Evolutionary conservation across 2,888 invertebrate genomes (phyloP).

Genomic region (Pyrrhia umbra): DNA sequence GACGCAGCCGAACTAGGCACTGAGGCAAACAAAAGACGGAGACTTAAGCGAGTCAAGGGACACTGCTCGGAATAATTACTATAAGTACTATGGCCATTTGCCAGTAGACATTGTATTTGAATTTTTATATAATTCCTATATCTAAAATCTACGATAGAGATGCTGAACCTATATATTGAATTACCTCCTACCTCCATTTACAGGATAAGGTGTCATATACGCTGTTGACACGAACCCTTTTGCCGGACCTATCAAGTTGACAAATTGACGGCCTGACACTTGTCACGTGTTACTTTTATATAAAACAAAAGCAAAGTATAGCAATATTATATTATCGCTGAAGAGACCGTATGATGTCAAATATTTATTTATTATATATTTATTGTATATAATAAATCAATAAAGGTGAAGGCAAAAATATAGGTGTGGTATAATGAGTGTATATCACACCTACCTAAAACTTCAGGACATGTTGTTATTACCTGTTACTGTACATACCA

Average conservation of each 20-base stretch:
- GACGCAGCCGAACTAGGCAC: slow-evolving; percentile 25
- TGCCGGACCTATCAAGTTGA: slow-evolving; percentile 32
- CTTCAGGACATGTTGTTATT: too few relatives aligned
- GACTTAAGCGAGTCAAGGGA: slow-evolving; percentile 19
- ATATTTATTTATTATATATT: too few relatives aligned
- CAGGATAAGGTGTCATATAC: slow-evolving; percentile 3
- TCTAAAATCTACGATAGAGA: too few relatives aligned
- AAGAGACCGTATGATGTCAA: too few relatives aligned
- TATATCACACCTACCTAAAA: too few relatives aligned
- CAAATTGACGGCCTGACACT: slow-evolving; percentile 41
- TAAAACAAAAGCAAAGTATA: slow-evolving; percentile 20
- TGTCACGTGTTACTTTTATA: slow-evolving; percentile 28
- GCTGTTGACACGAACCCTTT: slow-evolving; percentile 27
- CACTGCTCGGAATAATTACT: neutral
- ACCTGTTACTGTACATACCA: too few relatives aligned
- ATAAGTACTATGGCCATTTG: too few relatives aligned
- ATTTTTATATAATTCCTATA: too few relatives aligned
- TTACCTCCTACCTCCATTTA: slow-evolving; percentile 3
- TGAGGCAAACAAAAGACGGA: slow-evolving; percentile 43
- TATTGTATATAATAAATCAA: too few relatives aligned
- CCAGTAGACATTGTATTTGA: too few relatives aligned
- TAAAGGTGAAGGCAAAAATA: too few relatives aligned
- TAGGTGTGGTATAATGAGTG: too few relatives aligned
- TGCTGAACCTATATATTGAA: slow-evolving; percentile 1
- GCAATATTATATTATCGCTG: neutral